Base-by-base conservation (phyloP, 2,888 invertebrate species). In the Meandrusa payeni region DNA sequence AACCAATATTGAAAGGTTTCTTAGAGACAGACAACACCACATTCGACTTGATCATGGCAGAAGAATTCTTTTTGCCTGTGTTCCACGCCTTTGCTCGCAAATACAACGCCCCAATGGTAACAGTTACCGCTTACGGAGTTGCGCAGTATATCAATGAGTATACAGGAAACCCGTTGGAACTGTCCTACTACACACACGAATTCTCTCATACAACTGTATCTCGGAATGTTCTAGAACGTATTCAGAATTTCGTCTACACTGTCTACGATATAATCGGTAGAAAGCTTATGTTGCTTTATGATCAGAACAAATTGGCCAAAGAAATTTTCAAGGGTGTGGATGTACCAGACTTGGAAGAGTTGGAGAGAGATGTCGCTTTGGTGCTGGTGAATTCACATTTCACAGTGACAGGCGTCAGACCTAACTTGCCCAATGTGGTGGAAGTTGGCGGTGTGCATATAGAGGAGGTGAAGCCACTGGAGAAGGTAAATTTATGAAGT, bases 381-480 rank as follows among this genome's bases (percentile, higher is more conserved):
- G 67, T 88, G 20, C 51, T 90, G 29, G 54, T 83, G 0, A 90
- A 90, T 57, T 78, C 82, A 33, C 83, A 90, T 61, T 69, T 76
- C 22, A 75, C 78, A 2, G 50, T 89, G 20, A 76, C 79, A 19
- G 76, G 77, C 2, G 57, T 83, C 2, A 70, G 80, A 32, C 87
- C 90, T 3, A 59, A 69, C 0, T 69, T 79, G 1, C 71, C 81
- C 1, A 75, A 73, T 2, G 67, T 89, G 49, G 64, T 90, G 4
- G 77, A 89, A 32, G 81, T 90, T 3, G 90, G 88, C 5, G 91
- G 91, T 19, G 64, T 90, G 40, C 91, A 91, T 47, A 76, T 90
- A 24, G 73, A 75, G 34, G 64, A 68, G 6, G 67, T 74, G 10
- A 74, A 77, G 39, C 46, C 55, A 4, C 43, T 77, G 41, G 68